Evolutionary conservation across 2,113 vertebrate species (phyloP).

Genomic region (Tupaia chinensis): DNA sequence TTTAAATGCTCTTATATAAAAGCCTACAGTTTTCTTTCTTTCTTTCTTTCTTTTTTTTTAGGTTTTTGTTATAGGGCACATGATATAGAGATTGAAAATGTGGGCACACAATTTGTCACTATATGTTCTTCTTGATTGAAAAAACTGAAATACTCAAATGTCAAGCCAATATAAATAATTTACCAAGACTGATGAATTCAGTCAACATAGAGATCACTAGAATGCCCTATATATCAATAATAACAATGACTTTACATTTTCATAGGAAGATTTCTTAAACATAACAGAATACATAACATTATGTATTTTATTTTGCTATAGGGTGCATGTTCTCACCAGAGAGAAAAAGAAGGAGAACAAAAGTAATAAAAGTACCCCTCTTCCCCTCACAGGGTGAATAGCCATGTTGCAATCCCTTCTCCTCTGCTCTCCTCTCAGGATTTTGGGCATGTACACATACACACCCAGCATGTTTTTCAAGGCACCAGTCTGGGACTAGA

Average conservation of each 20-base stretch:
- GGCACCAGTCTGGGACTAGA: no score
- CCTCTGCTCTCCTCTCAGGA: no score
- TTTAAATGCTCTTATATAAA: slow-evolving; percentile 48
- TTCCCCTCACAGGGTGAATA: no score
- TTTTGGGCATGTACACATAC: no score
- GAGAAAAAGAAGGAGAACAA: no score
- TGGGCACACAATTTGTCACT: neutral
- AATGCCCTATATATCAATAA: neutral
- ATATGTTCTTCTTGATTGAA: neutral
- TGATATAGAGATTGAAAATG: neutral
- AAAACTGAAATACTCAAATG: neutral
- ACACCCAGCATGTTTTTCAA: no score
- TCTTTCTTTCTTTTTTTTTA: no score
- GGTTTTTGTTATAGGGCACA: no score
- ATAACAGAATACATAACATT: neutral
- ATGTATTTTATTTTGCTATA: neutral
- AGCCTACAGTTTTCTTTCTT: neutral
- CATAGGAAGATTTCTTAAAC: neutral
- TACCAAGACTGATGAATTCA: neutral
- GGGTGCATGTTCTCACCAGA: no score
- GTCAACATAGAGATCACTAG: neutral
- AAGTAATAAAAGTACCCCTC: no score
- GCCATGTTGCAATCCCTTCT: no score
- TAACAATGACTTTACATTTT: neutral
- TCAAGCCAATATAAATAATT: neutral